These are phyloP conservation scores for Erebia epiphron DNA, from an alignment of 2,888 invertebrate genomes.

Conservation along the genomic window DNA sequence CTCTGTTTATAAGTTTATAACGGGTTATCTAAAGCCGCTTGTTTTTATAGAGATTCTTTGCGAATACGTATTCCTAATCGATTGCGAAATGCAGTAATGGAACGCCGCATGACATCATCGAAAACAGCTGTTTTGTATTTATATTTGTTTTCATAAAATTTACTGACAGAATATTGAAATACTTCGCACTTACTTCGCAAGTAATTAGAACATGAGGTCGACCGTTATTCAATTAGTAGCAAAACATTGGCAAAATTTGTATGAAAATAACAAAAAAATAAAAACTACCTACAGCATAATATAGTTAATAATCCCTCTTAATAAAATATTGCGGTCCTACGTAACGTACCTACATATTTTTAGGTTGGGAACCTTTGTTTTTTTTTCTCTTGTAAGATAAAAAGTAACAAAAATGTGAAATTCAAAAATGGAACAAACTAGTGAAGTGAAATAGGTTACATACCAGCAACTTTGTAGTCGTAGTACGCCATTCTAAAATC, in stretches of 20 bases:
- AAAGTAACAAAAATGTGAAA: neutral
- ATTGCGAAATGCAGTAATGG: conserved; percentile 37
- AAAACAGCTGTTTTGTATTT: conserved; percentile 46
- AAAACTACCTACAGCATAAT: neutral
- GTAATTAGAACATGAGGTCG: neutral
- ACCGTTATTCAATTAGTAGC: neutral
- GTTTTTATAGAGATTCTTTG: too few species aligned
- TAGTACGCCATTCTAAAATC: conserved; percentile 58
- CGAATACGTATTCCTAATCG: neutral
- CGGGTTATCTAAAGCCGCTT: too few species aligned
- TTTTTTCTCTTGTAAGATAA: neutral
- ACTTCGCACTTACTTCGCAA: neutral
- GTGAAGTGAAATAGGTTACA: conserved; percentile 44
- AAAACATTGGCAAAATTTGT: neutral
- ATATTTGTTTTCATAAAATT: conserved; percentile 21
- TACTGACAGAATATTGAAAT: conserved; percentile 7
- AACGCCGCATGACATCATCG: conserved; percentile 45
- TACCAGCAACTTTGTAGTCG: conserved; percentile 61
- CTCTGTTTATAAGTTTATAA: too few species aligned
- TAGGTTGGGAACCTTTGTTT: conserved; percentile 5
- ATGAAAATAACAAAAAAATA: neutral
- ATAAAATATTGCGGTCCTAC: neutral
- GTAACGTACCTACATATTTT: neutral
- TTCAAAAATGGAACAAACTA: conserved; percentile 6
- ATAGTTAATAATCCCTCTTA: neutral